Conservation (phyloP, 2,888 invertebrate genomes). For the Hypomecis atomaria region DNA sequence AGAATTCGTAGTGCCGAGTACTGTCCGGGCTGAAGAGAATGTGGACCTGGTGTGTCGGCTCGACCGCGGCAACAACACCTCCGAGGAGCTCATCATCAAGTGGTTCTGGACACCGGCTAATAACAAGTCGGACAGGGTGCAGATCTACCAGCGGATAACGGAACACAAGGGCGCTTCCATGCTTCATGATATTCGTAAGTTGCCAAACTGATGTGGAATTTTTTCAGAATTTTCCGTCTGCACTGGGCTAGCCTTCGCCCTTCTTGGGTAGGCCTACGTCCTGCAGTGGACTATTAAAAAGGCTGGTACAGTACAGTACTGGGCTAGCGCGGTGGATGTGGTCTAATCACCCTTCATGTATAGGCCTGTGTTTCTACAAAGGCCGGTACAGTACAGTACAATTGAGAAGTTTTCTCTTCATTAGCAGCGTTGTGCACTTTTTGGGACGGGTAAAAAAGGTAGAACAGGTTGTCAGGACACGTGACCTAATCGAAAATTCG, state of each 20-base stretch:
- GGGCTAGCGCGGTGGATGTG: too few relatives aligned
- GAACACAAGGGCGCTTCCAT: slow-evolving; percentile 46
- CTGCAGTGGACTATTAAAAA: too few relatives aligned
- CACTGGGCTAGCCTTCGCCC: neutral
- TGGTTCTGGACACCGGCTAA: slow-evolving; percentile 70
- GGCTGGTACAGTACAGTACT: too few relatives aligned
- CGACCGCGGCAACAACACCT: slow-evolving; percentile 50
- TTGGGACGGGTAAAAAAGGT: too few relatives aligned
- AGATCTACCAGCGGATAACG: slow-evolving; percentile 64
- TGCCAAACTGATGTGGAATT: neutral
- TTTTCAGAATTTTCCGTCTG: neutral
- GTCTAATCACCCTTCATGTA: too few relatives aligned
- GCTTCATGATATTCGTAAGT: slow-evolving; percentile 56
- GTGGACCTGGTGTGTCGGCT: slow-evolving; percentile 62
- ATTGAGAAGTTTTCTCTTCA: too few relatives aligned
- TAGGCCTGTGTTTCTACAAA: too few relatives aligned
- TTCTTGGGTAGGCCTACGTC: too few relatives aligned
- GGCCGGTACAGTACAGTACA: too few relatives aligned
- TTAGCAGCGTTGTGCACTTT: too few relatives aligned
- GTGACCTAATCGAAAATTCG: too few relatives aligned
- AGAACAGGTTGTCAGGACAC: too few relatives aligned
- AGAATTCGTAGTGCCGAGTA: slow-evolving; percentile 65
- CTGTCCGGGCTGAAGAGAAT: slow-evolving; percentile 56
- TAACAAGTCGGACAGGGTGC: slow-evolving; percentile 50
- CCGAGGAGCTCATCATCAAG: slow-evolving; percentile 60